Conservation (phyloP, 2,113 vertebrate genomes). For the Meriones unguiculatus region DNA sequence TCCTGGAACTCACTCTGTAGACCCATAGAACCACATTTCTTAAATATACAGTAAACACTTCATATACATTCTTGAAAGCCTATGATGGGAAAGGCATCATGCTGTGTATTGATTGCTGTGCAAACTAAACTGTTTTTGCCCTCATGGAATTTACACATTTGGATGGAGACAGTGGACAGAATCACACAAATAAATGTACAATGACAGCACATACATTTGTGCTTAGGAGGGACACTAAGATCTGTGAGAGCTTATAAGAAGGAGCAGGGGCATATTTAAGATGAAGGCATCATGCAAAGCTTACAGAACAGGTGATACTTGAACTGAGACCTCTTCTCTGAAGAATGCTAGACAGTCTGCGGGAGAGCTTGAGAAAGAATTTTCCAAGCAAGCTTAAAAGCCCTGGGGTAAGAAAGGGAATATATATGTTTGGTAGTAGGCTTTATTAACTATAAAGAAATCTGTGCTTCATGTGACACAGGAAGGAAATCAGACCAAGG, state of each 20-base stretch:
- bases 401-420: not conserved
- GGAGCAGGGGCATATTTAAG: not conserved
- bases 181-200: not conserved
- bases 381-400: conserved; percentile 36
- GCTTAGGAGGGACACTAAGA: not conserved
- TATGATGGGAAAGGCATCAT: not conserved
- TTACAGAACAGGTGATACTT: not conserved
- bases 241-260: not conserved
- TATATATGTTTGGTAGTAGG: conserved; percentile 1
- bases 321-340: not conserved
- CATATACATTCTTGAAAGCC: conserved; percentile 6
- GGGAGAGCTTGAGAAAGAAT: conserved; percentile 18
- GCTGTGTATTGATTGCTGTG: not conserved
- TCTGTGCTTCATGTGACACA: not conserved
- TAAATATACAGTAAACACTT: not conserved
- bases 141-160: not conserved
- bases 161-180: not conserved
- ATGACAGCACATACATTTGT: not conserved
- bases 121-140: conserved; percentile 5
- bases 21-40: not conserved
- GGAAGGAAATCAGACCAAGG: not conserved
- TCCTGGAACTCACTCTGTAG: not conserved
- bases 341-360: not conserved
- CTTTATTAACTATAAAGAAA: conserved; percentile 25
- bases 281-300: not conserved